Conservation (phyloP, 2,888 invertebrate genomes). For the Cephus pygmeus region DNA sequence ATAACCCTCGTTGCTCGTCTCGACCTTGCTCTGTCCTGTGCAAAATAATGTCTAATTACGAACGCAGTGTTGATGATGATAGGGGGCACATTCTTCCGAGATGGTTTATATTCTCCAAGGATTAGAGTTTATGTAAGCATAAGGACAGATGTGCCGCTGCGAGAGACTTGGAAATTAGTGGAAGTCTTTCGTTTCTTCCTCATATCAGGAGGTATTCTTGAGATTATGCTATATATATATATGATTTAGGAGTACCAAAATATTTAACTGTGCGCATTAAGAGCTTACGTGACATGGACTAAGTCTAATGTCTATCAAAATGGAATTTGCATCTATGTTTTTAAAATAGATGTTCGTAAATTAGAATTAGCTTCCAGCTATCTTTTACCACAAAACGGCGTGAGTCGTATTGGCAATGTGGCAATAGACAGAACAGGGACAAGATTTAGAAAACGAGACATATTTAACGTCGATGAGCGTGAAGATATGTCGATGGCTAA, state of each 20-base stretch:
- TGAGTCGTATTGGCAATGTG: too few relatives aligned
- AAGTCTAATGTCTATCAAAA: background rate
- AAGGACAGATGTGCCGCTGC: background rate
- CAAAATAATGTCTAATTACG: background rate
- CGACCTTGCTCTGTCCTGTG: background rate
- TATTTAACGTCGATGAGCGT: conserved; percentile 27
- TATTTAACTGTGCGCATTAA: background rate
- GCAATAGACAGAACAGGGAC: conserved; percentile 11
- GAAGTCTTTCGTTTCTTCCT: background rate
- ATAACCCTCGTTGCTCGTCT: background rate
- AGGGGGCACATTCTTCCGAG: background rate
- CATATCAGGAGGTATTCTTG: background rate
- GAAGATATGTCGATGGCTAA: background rate
- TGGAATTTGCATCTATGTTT: background rate
- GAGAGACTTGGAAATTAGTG: background rate
- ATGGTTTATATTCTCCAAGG: background rate
- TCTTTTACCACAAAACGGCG: background rate
- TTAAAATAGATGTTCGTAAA: background rate
- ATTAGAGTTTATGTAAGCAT: background rate
- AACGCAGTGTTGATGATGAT: background rate
- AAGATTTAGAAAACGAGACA: conserved; percentile 12
- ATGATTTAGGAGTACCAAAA: background rate
- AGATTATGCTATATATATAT: background rate
- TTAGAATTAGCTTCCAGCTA: background rate
- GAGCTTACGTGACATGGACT: background rate